Percentiles rank a stretch among this genome's conserved stretches.
Conservation (phyloP, 1,140 invertebrate genomes). For the Platyscapa corneri region DNA sequence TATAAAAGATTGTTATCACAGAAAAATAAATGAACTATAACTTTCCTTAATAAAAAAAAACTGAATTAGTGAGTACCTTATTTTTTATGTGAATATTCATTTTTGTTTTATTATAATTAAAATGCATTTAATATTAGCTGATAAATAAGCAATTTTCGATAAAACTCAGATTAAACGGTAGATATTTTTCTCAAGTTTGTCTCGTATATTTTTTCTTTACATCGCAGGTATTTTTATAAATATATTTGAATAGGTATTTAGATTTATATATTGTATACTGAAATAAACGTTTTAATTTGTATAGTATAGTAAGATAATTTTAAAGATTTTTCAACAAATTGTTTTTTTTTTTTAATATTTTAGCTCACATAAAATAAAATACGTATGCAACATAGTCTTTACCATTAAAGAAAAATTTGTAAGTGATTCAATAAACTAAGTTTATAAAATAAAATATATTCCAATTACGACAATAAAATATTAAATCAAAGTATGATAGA, state of each 20-base stretch:
- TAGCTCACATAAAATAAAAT: neutral
- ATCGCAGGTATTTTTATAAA: no score
- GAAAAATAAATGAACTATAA: no score
- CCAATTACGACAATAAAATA: neutral
- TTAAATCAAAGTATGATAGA: slow-evolving; percentile 1
- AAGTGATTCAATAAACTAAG: neutral
- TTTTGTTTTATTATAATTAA: neutral
- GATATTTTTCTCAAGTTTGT: no score
- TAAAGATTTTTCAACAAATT: neutral
- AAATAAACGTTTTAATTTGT: neutral
- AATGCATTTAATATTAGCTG: neutral
- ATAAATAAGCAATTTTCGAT: neutral
- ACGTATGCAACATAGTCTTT: neutral
- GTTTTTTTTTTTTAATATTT: neutral
- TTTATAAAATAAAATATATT: slow-evolving; percentile 24
- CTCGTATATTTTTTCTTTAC: no score
- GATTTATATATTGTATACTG: neutral
- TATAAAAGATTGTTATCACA: no score
- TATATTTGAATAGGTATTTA: neutral
- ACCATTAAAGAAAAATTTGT: neutral
- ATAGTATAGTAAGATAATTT: neutral
- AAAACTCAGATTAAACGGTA: neutral
- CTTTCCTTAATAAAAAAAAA: no score
- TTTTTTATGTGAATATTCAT: neutral
- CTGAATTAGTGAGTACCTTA: no score